phyloP scores from a whole-genome alignment of 1,140 invertebrate genomes.

The Varroa destructor region DNA sequence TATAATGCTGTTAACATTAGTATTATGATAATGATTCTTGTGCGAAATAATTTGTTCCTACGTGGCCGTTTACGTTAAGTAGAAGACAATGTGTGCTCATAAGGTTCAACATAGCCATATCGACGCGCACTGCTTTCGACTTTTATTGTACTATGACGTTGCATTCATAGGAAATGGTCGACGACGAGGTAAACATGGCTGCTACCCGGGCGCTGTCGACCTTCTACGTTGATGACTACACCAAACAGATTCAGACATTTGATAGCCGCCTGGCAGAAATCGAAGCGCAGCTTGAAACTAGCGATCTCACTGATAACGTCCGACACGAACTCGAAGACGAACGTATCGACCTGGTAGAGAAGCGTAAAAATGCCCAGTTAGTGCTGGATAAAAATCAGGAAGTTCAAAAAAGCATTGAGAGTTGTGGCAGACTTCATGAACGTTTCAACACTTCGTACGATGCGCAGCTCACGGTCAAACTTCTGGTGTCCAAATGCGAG shows the following conservation, averaged over 20 bases:
- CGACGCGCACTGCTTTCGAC: too few relatives aligned
- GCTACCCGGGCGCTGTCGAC: neutral
- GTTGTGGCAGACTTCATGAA: neutral
- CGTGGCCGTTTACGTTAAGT: too few relatives aligned
- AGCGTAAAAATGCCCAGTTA: neutral
- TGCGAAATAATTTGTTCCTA: too few relatives aligned
- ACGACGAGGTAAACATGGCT: slow-evolving; percentile 24
- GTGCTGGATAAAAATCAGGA: slow-evolving; percentile 11
- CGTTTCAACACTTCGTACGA: slow-evolving; percentile 6
- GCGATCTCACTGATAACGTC: neutral
- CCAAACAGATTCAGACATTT: slow-evolving; percentile 19
- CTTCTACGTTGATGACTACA: slow-evolving; percentile 26
- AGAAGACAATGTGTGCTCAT: too few relatives aligned
- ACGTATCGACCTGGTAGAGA: slow-evolving; percentile 4
- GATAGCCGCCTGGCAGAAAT: neutral
- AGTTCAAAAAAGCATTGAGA: neutral
- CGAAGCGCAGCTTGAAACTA: neutral
- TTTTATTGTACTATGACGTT: too few relatives aligned
- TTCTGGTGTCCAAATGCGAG: neutral
- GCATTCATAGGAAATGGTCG: neutral
- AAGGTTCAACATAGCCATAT: too few relatives aligned
- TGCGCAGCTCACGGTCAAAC: slow-evolving; percentile 17
- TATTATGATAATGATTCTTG: too few relatives aligned
- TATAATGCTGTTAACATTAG: too few relatives aligned
- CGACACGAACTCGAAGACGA: neutral